Conservation (phyloP, 2,113 vertebrate species). For the Trochalopteron elliotii region DNA sequence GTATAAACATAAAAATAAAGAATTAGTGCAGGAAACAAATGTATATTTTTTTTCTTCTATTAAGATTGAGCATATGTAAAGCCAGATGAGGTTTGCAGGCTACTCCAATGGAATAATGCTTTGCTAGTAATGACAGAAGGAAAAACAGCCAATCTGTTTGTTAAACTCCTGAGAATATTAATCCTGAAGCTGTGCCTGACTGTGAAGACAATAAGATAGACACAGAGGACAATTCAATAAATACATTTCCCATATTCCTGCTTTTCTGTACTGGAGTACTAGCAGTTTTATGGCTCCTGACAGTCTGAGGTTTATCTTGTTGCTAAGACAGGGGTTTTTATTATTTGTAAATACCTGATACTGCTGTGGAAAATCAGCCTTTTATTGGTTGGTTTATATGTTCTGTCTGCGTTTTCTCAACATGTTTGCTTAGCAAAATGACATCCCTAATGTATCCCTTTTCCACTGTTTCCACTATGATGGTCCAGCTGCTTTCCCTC, state of each 20-base stretch:
- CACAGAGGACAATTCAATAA: not conserved
- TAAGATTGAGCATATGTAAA: not conserved
- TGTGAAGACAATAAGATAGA: not conserved
- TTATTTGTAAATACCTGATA: constrained; percentile 17
- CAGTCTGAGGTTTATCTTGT: constrained; percentile 1
- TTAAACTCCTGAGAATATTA: not conserved
- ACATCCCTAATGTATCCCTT: not conserved
- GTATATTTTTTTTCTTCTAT: not conserved
- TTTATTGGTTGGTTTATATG: not conserved
- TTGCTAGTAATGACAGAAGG: not conserved
- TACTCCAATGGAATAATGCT: not conserved
- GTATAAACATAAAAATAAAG: not conserved
- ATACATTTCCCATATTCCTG: not conserved
- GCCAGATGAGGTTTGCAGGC: not conserved
- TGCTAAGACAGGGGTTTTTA: constrained; percentile 24
- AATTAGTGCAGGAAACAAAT: not conserved
- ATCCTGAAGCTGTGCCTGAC: not conserved
- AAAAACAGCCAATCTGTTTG: not conserved
- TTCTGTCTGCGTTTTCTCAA: constrained; percentile 14
- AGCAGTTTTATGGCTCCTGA: not conserved
- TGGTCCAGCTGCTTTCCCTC: not conserved
- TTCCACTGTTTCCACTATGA: not conserved
- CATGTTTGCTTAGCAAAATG: not conserved
- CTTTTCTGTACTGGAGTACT: not conserved
- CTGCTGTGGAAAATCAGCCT: not conserved